Percentiles rank a stretch among this genome's conserved stretches.
phyloP scores from a whole-genome alignment of 1,140 invertebrate species.

The Epicauta chinensis region DNA sequence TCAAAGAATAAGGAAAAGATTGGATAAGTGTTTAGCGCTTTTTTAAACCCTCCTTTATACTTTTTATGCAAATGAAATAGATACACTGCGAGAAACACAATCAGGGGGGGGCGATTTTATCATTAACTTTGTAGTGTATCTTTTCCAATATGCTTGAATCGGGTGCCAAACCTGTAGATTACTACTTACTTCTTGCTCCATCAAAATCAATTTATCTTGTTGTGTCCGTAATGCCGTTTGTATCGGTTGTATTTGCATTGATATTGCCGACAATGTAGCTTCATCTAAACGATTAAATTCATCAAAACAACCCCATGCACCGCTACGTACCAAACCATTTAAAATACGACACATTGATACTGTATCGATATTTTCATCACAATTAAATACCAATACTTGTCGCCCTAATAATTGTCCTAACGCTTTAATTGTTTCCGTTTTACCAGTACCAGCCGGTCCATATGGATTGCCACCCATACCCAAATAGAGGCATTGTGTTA shows the following conservation, averaged over 20 bases:
- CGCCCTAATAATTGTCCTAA: slow-evolving; percentile 83
- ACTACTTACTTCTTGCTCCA: slow-evolving; percentile 63
- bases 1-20: too few species aligned
- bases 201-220: slow-evolving; percentile 53
- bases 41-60: too few species aligned
- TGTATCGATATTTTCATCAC: slow-evolving; percentile 96
- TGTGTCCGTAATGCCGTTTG: slow-evolving; percentile 76
- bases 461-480: slow-evolving; percentile 98
- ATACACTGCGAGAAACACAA: too few species aligned
- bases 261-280: slow-evolving; percentile 85
- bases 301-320: slow-evolving; percentile 99
- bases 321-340: slow-evolving; percentile 85
- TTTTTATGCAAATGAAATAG: too few species aligned
- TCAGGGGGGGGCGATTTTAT: too few species aligned
- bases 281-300: slow-evolving; percentile 96
- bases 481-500: slow-evolving; percentile 93
- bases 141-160: too few species aligned
- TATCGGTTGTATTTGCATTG: slow-evolving; percentile 83
- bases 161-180: too few species aligned
- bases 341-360: slow-evolving; percentile 90
- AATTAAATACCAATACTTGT: slow-evolving; percentile 95
- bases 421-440: slow-evolving; percentile 97
- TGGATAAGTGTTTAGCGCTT: too few species aligned
- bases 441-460: slow-evolving; percentile 96
- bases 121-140: too few species aligned